These are phyloP conservation scores for Tipula helvola DNA, from an alignment of 2,888 invertebrate species.

Conservation along the genomic window DNA sequence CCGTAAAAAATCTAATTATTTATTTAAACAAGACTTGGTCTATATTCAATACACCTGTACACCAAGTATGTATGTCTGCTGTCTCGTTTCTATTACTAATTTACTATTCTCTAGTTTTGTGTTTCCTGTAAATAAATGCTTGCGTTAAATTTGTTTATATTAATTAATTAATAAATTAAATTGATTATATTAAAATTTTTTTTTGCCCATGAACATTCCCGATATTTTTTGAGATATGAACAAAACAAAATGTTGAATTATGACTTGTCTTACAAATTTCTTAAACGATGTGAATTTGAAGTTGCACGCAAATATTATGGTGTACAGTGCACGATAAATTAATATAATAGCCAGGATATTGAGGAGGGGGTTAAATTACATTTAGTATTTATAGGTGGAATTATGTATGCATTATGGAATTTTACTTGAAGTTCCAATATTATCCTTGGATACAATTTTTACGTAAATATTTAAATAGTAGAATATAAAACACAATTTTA, in stretches of 20 bases:
- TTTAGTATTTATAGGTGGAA: too few relatives aligned
- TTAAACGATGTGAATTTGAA: not conserved
- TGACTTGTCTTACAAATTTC: not conserved
- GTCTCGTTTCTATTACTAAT: too few relatives aligned
- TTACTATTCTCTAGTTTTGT: not conserved
- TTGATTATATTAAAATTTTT: not conserved
- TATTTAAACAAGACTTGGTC: too few relatives aligned
- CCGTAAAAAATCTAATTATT: too few relatives aligned
- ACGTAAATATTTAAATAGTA: too few relatives aligned
- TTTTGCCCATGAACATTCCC: not conserved
- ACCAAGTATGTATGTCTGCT: too few relatives aligned
- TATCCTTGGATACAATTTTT: too few relatives aligned
- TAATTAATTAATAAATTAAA: not conserved
- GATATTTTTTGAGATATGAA: not conserved
- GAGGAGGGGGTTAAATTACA: not conserved
- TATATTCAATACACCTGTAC: too few relatives aligned
- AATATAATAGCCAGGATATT: not conserved
- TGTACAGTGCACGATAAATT: not conserved
- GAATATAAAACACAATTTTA: too few relatives aligned
- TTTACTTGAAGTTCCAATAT: too few relatives aligned
- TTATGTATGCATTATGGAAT: too few relatives aligned
- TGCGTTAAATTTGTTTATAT: not conserved
- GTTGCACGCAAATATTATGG: not conserved
- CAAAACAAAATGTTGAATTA: not conserved
- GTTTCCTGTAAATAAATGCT: not conserved